These are phyloP conservation scores for Psittacula cyanocephala DNA, from an alignment of 2,113 vertebrate species.

Conservation along the genomic window DNA sequence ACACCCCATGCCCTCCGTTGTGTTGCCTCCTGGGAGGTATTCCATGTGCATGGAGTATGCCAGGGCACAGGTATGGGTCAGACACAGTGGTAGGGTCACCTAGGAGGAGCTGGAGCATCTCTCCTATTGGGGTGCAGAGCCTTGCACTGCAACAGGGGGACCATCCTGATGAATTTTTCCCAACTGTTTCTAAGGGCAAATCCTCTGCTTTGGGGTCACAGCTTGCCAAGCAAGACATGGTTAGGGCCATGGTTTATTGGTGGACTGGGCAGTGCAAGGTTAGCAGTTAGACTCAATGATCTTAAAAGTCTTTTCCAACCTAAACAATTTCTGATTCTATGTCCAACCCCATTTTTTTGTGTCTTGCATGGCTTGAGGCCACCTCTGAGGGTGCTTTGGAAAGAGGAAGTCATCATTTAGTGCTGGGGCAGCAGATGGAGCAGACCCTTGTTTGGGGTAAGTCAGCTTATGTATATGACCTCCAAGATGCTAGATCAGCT, in stretches of 20 bases:
- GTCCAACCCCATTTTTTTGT: background rate
- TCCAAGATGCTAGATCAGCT: background rate
- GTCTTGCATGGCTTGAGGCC: background rate
- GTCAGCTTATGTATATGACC: background rate
- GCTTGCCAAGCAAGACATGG: background rate
- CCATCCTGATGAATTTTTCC: background rate
- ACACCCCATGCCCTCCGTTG: accelerated
- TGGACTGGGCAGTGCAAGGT: background rate
- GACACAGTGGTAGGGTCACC: background rate
- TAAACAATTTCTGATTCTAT: background rate
- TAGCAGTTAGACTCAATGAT: background rate
- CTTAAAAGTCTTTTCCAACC: background rate
- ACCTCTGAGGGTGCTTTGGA: background rate
- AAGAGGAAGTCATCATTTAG: background rate
- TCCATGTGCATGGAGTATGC: accelerated
- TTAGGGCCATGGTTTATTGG: background rate
- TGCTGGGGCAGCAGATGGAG: background rate
- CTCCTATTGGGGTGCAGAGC: background rate
- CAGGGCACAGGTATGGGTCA: background rate
- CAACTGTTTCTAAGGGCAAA: background rate
- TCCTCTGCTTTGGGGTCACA: background rate
- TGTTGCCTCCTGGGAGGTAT: background rate
- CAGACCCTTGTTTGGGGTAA: background rate
- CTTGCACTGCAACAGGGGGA: background rate
- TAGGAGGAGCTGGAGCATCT: background rate